phyloP scores from a whole-genome alignment of 2,113 vertebrate genomes.

The Delphinapterus leucas region DNA sequence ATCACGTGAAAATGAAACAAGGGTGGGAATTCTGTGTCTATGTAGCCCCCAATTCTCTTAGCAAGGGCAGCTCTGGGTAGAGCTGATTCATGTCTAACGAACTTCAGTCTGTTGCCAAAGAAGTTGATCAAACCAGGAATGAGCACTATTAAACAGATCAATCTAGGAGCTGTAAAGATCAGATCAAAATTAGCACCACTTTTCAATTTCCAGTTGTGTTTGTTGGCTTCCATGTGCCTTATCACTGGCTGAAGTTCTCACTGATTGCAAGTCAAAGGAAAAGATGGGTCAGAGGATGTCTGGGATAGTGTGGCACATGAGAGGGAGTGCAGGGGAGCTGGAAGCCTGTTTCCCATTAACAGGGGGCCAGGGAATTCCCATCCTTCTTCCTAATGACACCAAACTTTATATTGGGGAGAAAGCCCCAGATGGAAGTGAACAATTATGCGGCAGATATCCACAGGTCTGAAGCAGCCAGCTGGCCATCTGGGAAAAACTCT shows the following conservation, averaged over 20 bases:
- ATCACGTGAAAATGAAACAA: rapidly evolving
- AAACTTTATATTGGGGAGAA: rapidly evolving
- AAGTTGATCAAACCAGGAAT: background rate
- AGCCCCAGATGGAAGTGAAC: background rate
- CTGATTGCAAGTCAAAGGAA: background rate
- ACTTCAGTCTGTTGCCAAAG: too few species aligned
- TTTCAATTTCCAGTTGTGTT: background rate
- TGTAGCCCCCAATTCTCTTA: rapidly evolving
- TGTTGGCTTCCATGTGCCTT: background rate
- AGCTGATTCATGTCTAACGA: rapidly evolving
- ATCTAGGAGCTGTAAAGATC: rapidly evolving
- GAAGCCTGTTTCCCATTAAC: rapidly evolving
- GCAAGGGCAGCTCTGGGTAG: rapidly evolving
- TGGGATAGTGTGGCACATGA: background rate
- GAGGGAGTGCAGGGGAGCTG: background rate
- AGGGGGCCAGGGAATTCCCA: rapidly evolving
- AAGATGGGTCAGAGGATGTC: background rate
- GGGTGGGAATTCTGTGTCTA: rapidly evolving
- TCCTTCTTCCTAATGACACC: background rate
- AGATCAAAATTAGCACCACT: background rate
- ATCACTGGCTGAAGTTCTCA: rapidly evolving
- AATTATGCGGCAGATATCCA: rapidly evolving
- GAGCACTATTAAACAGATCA: rapidly evolving
- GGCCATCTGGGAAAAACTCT: background rate
- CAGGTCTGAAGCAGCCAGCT: rapidly evolving